phyloP scores from a whole-genome alignment of 1,140 invertebrate species.

The Mycetomoellerius zeteki region DNA sequence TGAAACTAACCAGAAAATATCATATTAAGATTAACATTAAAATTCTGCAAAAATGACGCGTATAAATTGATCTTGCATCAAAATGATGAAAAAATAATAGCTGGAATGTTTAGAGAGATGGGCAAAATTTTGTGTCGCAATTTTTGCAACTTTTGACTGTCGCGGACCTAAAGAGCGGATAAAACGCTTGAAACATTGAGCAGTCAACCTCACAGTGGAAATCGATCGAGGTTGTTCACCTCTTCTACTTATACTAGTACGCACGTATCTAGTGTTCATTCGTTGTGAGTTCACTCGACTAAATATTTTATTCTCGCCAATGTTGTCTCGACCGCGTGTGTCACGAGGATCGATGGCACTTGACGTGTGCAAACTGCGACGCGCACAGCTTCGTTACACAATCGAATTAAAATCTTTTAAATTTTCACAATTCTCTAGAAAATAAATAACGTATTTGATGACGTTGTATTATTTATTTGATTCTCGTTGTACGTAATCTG shows the following conservation, averaged over 20 bases:
- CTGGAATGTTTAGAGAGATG: background rate
- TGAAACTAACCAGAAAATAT: slow-evolving; percentile 6
- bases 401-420: background rate
- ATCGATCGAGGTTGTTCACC: slow-evolving; percentile 62
- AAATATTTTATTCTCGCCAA: slow-evolving; percentile 47
- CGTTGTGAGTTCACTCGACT: background rate
- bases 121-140: background rate
- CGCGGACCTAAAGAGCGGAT: background rate
- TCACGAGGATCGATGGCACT: slow-evolving; percentile 28
- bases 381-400: background rate
- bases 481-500: background rate
- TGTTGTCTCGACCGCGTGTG: background rate
- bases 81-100: background rate
- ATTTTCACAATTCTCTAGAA: background rate
- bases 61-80: background rate
- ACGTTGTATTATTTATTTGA: background rate
- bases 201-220: slow-evolving; percentile 30
- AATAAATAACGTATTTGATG: background rate
- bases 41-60: background rate
- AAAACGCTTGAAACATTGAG: slow-evolving; percentile 25
- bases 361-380: background rate
- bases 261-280: slow-evolving; percentile 39
- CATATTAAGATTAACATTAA: slow-evolving; percentile 25
- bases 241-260: slow-evolving; percentile 38
- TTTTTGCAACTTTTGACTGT: background rate